Base-by-base conservation (phyloP, 2,797 vertebrate genomes). In the Anniella stebbinsi region DNA sequence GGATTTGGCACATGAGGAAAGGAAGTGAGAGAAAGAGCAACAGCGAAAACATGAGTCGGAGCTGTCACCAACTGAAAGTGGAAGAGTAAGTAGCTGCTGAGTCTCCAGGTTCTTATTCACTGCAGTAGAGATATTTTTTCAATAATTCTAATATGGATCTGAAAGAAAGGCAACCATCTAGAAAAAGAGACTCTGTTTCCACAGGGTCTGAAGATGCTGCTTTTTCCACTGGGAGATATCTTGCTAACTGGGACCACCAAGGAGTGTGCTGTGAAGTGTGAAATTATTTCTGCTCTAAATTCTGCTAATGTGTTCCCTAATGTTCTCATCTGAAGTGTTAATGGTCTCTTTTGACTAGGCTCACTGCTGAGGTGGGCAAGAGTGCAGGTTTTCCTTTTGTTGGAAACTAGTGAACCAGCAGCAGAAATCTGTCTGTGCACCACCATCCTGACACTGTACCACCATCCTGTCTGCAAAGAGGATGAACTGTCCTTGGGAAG, bases 261-360 rank as follows among this genome's bases (percentile, higher is more conserved):
- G 28, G 54, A 23, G 36, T 33, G 28, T 86, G 84, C 38, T 41
- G 25, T 63, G 41, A n/a, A 75, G 48, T 38, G 23, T 41, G 84
- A 45, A 78, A 48, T 77, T 78, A 67, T 67, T 87, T 87, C 57
- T 87, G 60, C 28, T 87, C 76, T 60, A 41, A 41, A 60, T 75
- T 86, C 84, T 57, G 8, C n/a, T 3, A 73, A 77, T 41, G 28
- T 85, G 45, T 9, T 70, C 45, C 18, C 33, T 2, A 85, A 54
- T 51, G 67, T 72, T 85, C 21, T 85, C 23, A 85, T 36, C 3
- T 51, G 18, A 69, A 12, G 57, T 63, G 57, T n/a, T 38, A 81
- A 69, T 48, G 38, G 30, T 84, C 9, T 48, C 38, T 57, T 45
- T 57, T 67, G 63, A 66, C 13, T 30, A 33, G 45, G 17, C 3